A percentile compares a stretch with the other conserved stretches of the same genome.
Conservation (phyloP, 2,113 vertebrate genomes). For the Osmerus eperlanus region DNA sequence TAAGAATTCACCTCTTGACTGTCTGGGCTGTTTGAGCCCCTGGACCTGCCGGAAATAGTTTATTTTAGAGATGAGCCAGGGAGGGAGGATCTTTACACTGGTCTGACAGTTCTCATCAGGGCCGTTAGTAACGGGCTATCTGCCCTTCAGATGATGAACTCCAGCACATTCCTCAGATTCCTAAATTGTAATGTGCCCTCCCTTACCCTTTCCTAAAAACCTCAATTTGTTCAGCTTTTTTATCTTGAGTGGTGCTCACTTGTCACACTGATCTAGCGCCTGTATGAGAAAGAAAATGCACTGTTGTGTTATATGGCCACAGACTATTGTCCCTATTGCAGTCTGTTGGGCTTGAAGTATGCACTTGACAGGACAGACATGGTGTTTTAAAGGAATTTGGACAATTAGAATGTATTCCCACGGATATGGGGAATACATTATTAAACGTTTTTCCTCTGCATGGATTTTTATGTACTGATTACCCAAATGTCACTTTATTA, state of each 20-base stretch:
- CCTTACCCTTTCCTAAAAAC: constrained; percentile 14
- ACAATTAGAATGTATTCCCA: too few relatives aligned
- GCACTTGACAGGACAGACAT: background rate
- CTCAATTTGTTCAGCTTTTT: constrained; percentile 22
- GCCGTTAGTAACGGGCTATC: constrained; percentile 9
- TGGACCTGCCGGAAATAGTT: constrained; percentile 3
- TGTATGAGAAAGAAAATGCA: background rate
- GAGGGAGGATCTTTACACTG: background rate
- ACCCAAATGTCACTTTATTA: too few relatives aligned
- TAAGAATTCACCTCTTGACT: background rate
- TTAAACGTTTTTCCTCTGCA: background rate
- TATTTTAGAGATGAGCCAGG: constrained; percentile 3
- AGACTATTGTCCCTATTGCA: background rate
- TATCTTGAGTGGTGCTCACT: constrained; percentile 10
- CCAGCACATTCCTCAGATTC: constrained; percentile 46
- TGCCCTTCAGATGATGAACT: constrained; percentile 19
- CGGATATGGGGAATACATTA: background rate
- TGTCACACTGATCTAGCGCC: constrained; percentile 2
- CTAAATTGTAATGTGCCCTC: constrained; percentile 24
- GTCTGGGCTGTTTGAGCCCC: background rate
- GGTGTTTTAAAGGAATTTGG: background rate
- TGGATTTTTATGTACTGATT: background rate
- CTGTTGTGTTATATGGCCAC: background rate
- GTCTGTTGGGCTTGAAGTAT: background rate
- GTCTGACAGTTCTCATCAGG: constrained; percentile 20